phyloP scores from a whole-genome alignment of 1,140 invertebrate species.

The Meloidogyne floridensis region DNA sequence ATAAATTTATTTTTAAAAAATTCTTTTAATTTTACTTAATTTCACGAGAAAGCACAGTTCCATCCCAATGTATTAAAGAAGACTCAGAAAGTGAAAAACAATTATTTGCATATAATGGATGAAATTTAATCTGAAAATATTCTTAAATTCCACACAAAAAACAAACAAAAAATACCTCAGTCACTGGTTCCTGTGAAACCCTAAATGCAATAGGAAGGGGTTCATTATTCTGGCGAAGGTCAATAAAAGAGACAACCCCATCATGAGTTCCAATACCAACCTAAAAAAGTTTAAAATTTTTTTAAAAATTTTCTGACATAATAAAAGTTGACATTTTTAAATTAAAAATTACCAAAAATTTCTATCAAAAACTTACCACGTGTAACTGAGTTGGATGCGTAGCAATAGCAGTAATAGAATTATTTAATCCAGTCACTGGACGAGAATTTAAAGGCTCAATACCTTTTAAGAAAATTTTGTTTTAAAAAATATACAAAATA shows the following conservation, averaged over 20 bases:
- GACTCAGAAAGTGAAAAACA: constrained; percentile 38
- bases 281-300: background rate
- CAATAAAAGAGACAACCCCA: constrained; percentile 37
- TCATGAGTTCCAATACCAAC: constrained; percentile 32
- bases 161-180: background rate
- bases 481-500: background rate
- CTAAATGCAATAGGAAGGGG: constrained; percentile 30
- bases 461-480: background rate
- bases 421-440: constrained; percentile 29
- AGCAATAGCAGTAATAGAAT: constrained; percentile 32
- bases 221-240: constrained; percentile 38
- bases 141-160: background rate
- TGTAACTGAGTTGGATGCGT: constrained; percentile 37
- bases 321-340: background rate
- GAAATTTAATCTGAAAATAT: constrained; percentile 34
- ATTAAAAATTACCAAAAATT: too few species aligned
- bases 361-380: constrained; percentile 20
- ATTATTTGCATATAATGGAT: constrained; percentile 39
- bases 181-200: constrained; percentile 34
- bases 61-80: constrained; percentile 41
- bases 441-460: constrained; percentile 19
- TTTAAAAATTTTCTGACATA: constrained; percentile 7
- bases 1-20: background rate
- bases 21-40: constrained; percentile 8
- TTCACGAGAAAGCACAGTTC: constrained; percentile 26